These are phyloP conservation scores for Myiopsitta monachus DNA, from an alignment of 2,113 vertebrate species.

Conservation along the genomic window DNA sequence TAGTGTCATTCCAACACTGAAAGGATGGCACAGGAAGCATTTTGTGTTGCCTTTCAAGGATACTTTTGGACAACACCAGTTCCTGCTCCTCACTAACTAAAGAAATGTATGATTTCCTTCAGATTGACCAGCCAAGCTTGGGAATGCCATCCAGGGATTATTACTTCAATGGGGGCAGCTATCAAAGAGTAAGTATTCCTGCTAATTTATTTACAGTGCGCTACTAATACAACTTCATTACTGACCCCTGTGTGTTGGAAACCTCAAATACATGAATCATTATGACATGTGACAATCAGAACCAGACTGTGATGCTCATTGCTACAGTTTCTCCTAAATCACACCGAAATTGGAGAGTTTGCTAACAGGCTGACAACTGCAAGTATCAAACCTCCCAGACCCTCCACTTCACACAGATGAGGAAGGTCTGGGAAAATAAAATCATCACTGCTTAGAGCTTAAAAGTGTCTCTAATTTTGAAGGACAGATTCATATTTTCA, in stretches of 20 bases:
- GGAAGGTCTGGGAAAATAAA: neutral
- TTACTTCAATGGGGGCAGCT: constrained; percentile 86
- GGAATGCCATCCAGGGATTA: constrained; percentile 96
- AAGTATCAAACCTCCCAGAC: neutral
- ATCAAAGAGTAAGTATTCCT: constrained; percentile 79
- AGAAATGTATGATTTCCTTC: constrained; percentile 24
- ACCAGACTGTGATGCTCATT: neutral
- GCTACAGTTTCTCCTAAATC: neutral
- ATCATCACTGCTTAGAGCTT: neutral
- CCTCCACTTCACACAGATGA: fast-evolving
- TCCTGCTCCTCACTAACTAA: neutral
- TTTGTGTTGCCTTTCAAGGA: neutral
- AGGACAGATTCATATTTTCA: neutral
- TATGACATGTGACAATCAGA: fast-evolving
- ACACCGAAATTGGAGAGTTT: neutral
- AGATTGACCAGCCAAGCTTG: constrained; percentile 93
- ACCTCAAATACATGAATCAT: neutral
- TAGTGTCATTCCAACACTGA: neutral
- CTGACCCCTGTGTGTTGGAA: neutral
- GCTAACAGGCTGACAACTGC: neutral
- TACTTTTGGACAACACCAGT: neutral
- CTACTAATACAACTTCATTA: neutral
- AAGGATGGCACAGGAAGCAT: neutral
- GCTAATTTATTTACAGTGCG: neutral
- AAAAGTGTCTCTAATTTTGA: neutral